Evolutionary conservation across 2,113 vertebrate genomes (phyloP).

Genomic region (Phycodurus eques): DNA sequence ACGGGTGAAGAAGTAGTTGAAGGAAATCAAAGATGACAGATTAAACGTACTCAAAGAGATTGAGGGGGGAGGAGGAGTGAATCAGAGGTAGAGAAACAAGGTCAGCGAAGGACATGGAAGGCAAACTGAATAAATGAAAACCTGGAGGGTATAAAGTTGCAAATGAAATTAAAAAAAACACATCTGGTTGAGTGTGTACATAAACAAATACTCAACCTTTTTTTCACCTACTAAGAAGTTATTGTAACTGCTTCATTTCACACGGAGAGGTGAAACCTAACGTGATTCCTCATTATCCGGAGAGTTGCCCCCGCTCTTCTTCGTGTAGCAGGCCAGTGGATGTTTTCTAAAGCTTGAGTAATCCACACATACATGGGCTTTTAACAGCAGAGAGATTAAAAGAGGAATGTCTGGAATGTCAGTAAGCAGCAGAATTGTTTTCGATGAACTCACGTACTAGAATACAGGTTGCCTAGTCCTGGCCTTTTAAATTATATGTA

Average conservation of each 20-base stretch:
- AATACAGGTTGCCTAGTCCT: slow-evolving; percentile 2
- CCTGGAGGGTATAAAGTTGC: slow-evolving; percentile 17
- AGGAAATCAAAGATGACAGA: slow-evolving; percentile 52
- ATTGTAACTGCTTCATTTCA: slow-evolving; percentile 42
- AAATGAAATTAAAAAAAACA: slow-evolving; percentile 14
- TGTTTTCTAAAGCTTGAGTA: slow-evolving; percentile 42
- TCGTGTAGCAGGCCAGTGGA: slow-evolving; percentile 27
- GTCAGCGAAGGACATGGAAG: slow-evolving; percentile 19
- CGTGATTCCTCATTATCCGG: slow-evolving; percentile 29
- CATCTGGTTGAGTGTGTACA: slow-evolving; percentile 14
- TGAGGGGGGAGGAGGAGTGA: slow-evolving; percentile 4
- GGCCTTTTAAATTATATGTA: background rate
- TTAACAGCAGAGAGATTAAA: slow-evolving; percentile 55
- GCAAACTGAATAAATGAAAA: slow-evolving; percentile 4
- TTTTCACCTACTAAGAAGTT: slow-evolving; percentile 25
- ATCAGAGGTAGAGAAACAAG: slow-evolving; percentile 27
- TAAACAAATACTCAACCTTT: slow-evolving; percentile 17
- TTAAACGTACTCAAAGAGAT: slow-evolving; percentile 31
- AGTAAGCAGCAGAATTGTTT: slow-evolving; percentile 15
- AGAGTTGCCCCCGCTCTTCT: slow-evolving; percentile 28
- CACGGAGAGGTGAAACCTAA: slow-evolving; percentile 45
- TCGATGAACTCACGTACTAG: background rate
- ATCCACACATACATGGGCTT: slow-evolving; percentile 46
- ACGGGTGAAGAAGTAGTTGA: slow-evolving; percentile 36
- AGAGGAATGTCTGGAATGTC: slow-evolving; percentile 41